Evolutionary conservation across 1,140 invertebrate species (phyloP), one percentile per base, ranked within the genome.

Genomic region (Pogonus chalceus): DNA sequence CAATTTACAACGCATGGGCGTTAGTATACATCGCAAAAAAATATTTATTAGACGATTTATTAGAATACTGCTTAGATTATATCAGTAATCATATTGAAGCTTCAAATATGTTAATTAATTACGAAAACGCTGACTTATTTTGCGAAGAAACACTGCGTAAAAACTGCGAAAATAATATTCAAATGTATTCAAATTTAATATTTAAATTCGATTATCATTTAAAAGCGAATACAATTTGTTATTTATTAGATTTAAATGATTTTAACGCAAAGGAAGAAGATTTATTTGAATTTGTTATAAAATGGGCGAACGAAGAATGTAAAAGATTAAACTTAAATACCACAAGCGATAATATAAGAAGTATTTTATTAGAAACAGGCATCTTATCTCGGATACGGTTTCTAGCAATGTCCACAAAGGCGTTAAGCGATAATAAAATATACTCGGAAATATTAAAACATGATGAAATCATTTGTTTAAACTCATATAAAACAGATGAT

Each of bases 11-110:
- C 65, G 75, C 76, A 7, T 78, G 74, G 72, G 70, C 72, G 58
- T 60, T 79, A 51, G 60, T 78, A 48, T 79, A 79, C 70, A 71
- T 73, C 7, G 72, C 75, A 24, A 73, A 73, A 54, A 79, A 79
- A 69, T 79, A 79, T 65, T 64, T 79, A 54, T 53, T 79, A 23
- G 69, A 75, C 50, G 65, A 72, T 63, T 68, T 79, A n/a, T 65
- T 65, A 47, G 66, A 72, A 21, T 55, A 69, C 24, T 79, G 77
- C 62, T 61, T 73, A 39, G 58, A 62, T 16, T 77, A 72, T 54
- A 73, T 79, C 43, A 61, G 69, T 59, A 61, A 67, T 49, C 74
- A 76, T 60, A 62, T 76, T 21, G 74, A 66, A 60, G 68, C 77
- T 57, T 71, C 71, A 53, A 77, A 74, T 69, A 70, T 79, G 18